Base-by-base conservation (phyloP, 2,113 vertebrate genomes). In the Eonycteris spelaea region DNA sequence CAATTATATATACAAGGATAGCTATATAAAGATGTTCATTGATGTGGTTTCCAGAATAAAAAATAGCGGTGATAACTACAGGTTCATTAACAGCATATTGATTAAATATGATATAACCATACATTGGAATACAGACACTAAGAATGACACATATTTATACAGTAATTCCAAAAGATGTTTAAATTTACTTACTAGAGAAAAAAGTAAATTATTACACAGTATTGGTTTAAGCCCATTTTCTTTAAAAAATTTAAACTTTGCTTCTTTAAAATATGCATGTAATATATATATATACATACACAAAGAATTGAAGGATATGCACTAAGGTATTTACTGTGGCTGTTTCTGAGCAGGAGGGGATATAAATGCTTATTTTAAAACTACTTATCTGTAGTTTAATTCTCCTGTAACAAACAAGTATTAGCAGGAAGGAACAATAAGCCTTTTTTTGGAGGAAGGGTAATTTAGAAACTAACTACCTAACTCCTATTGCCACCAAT, bases 261-360 rank as follows among this genome's bases (percentile, higher is more conserved):
- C 51, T 96, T 90, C 87, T 93, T 85, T 91, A 95, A 96, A 94
- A 91, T 35, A 73, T 33, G 79, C 24, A 93, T 8, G 68, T 24
- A 68, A 53, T 43, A 84, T 40, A n/a, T 19, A 73, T 26, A 87
- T 51, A 51, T 16, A 16, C 19, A 71, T 16, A 51, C 15, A 71
- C 30, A n/a, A 83, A 95, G 43, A 89, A 92, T 13, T 16, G 43
- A 83, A 95, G 18, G 13, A 59, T n/a, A 90, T 67, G 38, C 40
- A 73, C n/a, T 22, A 61, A 67, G 61, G 10, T 55, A 78, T 68
- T 73, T 90, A 68, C 16, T 93, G 26, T 51, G 30, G 86, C 35
- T 91, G 10, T 84, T 91, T 55, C 77, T 85, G 24, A 94, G 22
- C 3, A 93, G 35, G 43, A 94, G 0, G 94, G n/a, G 4, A 59